A percentile compares a stretch with the other conserved stretches of the same genome.
phyloP scores from a whole-genome alignment of 2,113 vertebrate genomes.

The Platichthys stellatus region DNA sequence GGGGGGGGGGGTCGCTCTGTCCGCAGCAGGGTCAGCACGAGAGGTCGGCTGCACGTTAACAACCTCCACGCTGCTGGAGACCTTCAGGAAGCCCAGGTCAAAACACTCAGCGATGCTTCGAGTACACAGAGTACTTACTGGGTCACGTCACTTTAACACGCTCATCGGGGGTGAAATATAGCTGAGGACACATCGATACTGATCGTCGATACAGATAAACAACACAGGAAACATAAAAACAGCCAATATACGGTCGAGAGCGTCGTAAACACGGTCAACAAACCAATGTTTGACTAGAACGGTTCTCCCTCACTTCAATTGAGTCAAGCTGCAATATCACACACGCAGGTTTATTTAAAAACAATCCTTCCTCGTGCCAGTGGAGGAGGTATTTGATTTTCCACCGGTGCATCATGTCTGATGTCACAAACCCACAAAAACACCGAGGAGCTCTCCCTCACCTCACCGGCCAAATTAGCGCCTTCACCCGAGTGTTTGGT shows the following conservation, averaged over 20 bases:
- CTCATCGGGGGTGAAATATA: not conserved
- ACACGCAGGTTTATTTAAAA: too few relatives aligned
- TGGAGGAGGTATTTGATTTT: too few relatives aligned
- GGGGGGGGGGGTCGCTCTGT: not conserved
- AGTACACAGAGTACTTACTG: constrained; percentile 10
- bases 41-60: constrained; percentile 12
- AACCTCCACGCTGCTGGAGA: constrained; percentile 19
- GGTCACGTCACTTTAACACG: not conserved
- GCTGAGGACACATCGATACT: not conserved
- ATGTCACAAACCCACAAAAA: too few relatives aligned
- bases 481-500: too few relatives aligned
- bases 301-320: too few relatives aligned
- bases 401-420: too few relatives aligned
- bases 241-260: not conserved
- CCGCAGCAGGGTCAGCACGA: not conserved
- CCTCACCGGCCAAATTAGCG: too few relatives aligned
- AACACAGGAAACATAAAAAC: not conserved
- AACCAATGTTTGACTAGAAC: too few relatives aligned
- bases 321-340: too few relatives aligned
- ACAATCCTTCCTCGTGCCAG: too few relatives aligned
- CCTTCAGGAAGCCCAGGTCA: constrained; percentile 30
- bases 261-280: not conserved
- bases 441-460: too few relatives aligned
- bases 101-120: not conserved
- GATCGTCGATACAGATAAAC: not conserved